Evolutionary conservation across 2,113 vertebrate genomes (phyloP), one percentile per base, ranked within the genome.

Genomic region (Emydura subglobosa): DNA sequence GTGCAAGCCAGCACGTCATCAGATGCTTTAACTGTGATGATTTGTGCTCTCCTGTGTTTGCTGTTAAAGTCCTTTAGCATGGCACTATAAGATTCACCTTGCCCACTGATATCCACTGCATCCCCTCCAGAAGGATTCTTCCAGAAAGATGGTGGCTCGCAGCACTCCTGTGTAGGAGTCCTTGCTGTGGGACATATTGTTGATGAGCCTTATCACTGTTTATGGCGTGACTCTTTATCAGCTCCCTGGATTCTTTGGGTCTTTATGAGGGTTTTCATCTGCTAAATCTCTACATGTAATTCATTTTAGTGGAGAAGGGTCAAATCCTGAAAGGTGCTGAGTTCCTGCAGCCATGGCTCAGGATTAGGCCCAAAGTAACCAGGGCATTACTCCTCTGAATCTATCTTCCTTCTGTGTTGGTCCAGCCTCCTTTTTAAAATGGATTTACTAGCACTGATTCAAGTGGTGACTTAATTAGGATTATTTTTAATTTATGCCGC

Each of bases 401-500:
- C 29, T 3, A 2, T 50, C 65, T 72, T 39, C 55, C 34, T 92
- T 86, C 55, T 79, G 34, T 51, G 34, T 17, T 13, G 22, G 44
- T 3, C 7, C 51, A 76, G 82, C 16, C 42, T n/a, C 25, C 31
- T 57, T 93, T 89, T 85, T 47, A 22, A 95, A 86, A 82, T 74
- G 7, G 84, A 87, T 53, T 42, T 13, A 11, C 10, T 47, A 27
- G 10, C 3, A 89, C 14, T 78, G 1, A 0, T 47, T 89, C 90
- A 47, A 4, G 22, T 17, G 68, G 27, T 80, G 65, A 74, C 34
- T 85, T 88, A 5, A 59, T 68, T 68, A 55, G 7, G 57, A 47
- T 81, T 50, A 80, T 14, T 85, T 91, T 90, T 79, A 54, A 55
- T 91, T 84, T 90, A 87, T 81, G 83, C 57, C 89, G n/a, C 87